Percentiles rank a stretch among this genome's conserved stretches.
phyloP scores from a whole-genome alignment of 2,888 invertebrate genomes.

The Cremastobaeus sp. region DNA sequence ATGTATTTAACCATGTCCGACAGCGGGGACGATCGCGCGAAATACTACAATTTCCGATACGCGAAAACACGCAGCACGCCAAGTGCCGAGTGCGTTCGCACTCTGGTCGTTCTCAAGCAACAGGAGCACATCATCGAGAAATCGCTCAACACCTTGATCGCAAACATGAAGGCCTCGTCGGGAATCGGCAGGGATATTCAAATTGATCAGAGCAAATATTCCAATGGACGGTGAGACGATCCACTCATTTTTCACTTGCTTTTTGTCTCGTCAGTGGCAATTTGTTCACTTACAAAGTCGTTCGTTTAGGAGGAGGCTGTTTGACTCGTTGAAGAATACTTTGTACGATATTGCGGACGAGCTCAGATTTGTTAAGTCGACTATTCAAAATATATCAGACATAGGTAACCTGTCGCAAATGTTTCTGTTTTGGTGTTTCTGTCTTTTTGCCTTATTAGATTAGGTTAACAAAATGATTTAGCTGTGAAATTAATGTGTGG shows the following conservation, averaged over 20 bases:
- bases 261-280: too few species aligned
- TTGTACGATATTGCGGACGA: conserved; percentile 64
- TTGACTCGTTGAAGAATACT: conserved; percentile 51
- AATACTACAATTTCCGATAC: conserved; percentile 7
- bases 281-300: too few species aligned
- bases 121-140: conserved; percentile 72
- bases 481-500: too few species aligned
- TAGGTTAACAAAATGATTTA: too few species aligned
- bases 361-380: conserved; percentile 63
- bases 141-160: conserved; percentile 65
- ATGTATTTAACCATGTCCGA: conserved; percentile 13
- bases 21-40: conserved; percentile 4
- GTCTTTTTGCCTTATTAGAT: not conserved
- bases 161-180: conserved; percentile 68
- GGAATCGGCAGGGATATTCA: conserved; percentile 64
- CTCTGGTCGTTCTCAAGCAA: conserved; percentile 69
- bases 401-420: conserved; percentile 65
- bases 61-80: conserved; percentile 41
- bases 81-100: conserved; percentile 63
- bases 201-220: conserved; percentile 59
- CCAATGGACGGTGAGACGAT: conserved; percentile 30
- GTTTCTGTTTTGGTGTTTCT: not conserved
- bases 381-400: conserved; percentile 62
- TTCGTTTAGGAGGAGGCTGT: conserved; percentile 58
- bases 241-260: not conserved